A percentile compares a stretch with the other conserved stretches of the same genome.
These are phyloP conservation scores for Phoeniculus purpureus DNA, from an alignment of 2,797 vertebrate species.

Conservation along the genomic window DNA sequence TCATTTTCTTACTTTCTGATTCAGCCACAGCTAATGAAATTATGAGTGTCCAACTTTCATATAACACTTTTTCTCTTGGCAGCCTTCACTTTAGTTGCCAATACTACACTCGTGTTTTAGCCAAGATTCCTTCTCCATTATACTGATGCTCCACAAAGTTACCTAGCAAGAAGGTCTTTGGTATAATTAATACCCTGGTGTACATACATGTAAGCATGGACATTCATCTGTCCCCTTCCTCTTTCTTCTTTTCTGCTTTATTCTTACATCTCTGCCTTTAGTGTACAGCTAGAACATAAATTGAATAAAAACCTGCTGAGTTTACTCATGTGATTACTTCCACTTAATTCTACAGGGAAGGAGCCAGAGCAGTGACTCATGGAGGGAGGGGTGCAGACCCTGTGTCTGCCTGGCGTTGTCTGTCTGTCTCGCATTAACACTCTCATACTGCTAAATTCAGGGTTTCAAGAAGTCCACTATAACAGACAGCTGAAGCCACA, in stretches of 20 bases:
- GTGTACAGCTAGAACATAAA: constrained; percentile 3
- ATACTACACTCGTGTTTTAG: background rate
- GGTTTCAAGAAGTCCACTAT: background rate
- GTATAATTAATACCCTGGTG: background rate
- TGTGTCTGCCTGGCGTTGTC: background rate
- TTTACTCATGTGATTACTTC: constrained; percentile 56
- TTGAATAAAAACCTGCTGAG: constrained; percentile 33
- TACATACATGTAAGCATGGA: background rate
- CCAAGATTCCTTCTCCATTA: background rate
- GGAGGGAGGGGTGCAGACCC: background rate
- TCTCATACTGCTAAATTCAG: background rate
- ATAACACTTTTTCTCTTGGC: background rate
- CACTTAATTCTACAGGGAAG: constrained; percentile 45
- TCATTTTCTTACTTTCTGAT: background rate
- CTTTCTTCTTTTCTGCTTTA: background rate
- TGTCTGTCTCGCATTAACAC: constrained; percentile 1
- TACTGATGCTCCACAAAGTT: background rate
- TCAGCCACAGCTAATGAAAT: background rate
- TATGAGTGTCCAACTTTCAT: background rate
- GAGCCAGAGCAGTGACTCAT: constrained; percentile 33
- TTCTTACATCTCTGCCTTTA: background rate
- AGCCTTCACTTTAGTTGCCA: background rate
- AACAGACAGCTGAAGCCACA: constrained; percentile 11
- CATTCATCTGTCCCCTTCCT: background rate
- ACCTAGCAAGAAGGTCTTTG: background rate